Evolutionary conservation across 2,797 vertebrate species (phyloP), one percentile per base, ranked within the genome.

Genomic region (Spinibarbus caldwelli): DNA sequence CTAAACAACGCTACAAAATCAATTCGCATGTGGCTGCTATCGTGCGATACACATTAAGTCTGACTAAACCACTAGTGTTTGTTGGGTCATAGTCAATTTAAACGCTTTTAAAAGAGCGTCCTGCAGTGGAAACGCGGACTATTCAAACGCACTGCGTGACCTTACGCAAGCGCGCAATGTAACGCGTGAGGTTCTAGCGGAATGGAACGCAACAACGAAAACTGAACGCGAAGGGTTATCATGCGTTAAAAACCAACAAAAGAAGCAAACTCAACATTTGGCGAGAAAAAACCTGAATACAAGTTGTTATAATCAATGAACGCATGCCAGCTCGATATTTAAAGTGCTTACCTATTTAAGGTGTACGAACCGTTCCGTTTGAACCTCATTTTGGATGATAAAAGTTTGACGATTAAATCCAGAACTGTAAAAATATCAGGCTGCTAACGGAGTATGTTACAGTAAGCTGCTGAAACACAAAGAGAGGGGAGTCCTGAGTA

Each of bases 351-450:
- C 96, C 96, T 94, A 83, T 96, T 96, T 73, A 97, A 92, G 0
- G 95, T 97, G 90, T 96, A 97, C 66, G 96, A 97, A 29, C 96
- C 95, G 92, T 96, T 97, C 93, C 95, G 93, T 91, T 94, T 96
- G 85, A 97, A 96, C 92, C 96, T 94, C 96, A 96, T 96, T 88
- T 86, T 95, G 90, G 93, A 92, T 90, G 94, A 94, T 86, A 97
- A 93, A 86, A 95, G 93, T 89, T 95, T 95, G 90, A 95, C 91
- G 70, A 96, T 92, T 93, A 96, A 95, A 94, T 96, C 95, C 96
- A 96, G 95, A 95, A 90, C 93, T 91, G 91, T 92, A 91, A 88
- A 85, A 26, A 89, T 92, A 90, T 88, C 23, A 84, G 68, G 90
- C 90, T 89, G 54, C 89, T 90, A 87, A 87, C 87, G 79, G 87